Percentiles rank a stretch among this genome's conserved stretches.
Evolutionary conservation across 2,888 invertebrate species (phyloP).

Genomic region (Hymenopus coronatus): DNA sequence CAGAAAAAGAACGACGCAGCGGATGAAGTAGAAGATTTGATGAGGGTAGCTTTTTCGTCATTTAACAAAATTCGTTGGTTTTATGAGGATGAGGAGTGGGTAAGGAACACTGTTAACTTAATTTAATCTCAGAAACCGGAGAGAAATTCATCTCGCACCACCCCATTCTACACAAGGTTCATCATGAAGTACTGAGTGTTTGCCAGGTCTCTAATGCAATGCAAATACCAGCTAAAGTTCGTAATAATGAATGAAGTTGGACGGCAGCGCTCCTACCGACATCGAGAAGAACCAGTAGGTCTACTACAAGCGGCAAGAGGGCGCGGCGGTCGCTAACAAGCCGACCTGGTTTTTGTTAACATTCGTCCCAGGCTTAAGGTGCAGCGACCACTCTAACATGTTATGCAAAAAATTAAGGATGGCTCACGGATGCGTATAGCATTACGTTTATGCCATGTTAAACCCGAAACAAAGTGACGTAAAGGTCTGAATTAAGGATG

Average conservation of each 20-base stretch:
- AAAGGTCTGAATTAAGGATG: not conserved
- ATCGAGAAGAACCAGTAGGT: not conserved
- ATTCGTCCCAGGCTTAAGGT: no score
- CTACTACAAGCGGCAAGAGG: not conserved
- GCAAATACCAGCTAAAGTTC: not conserved
- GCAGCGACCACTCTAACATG: not conserved
- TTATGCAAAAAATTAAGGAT: not conserved
- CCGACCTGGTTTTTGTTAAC: not conserved
- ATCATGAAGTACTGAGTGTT: not conserved
- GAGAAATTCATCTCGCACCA: not conserved
- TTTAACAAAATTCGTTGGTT: not conserved
- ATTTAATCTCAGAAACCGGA: not conserved
- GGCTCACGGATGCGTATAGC: no score
- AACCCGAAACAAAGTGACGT: not conserved
- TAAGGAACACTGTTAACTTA: not conserved
- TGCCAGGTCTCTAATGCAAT: not conserved
- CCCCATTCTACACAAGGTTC: not conserved
- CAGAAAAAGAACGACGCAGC: not conserved
- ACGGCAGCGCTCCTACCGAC: not conserved
- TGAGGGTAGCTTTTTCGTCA: not conserved
- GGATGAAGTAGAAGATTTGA: not conserved
- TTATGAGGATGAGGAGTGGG: not conserved
- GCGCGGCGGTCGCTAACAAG: not conserved
- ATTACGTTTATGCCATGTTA: not conserved
- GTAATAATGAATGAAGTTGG: constrained; percentile 12